Base-by-base conservation (phyloP, 2,797 vertebrate genomes). In the Danionella dracula region DNA sequence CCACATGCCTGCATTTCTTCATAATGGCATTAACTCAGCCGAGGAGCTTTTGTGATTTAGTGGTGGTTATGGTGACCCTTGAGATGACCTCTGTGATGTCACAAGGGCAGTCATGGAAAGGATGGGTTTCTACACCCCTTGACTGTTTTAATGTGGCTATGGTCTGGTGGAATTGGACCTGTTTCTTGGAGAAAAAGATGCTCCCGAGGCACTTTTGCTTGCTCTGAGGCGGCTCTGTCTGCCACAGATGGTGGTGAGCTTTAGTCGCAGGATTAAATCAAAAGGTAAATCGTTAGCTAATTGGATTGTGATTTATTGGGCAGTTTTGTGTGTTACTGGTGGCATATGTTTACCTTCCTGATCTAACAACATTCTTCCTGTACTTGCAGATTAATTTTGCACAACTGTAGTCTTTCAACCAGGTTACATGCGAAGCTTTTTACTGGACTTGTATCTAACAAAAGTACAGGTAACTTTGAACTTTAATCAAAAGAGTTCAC, bases 1-100 rank as follows among this genome's bases (percentile, higher is more conserved):
- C 75, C 49, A 66, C 48, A 76, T 56, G 54, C 50, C 71, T 75
- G 34, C 56, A 37, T 66, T 37, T 78, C 74, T 67, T 69, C 41
- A 74, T 85, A 85, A 85, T 82, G 66, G 68, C 70, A 87, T 86
- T 83, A 85, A 82, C 73, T 79, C 62, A 12, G 58, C 51, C 60
- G 65, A 49, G 41, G 49, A 38, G 51, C 54, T 66, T 76, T 69
- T 60, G 48, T 64, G 77, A 79, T 76, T 84, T 70, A 58, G 64
- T 73, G 51, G 49, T 50, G 74, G 73, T 69, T 68, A 72, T 49
- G 71, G 42, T 76, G 75, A 85, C 75, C 75, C 68, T 21, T 46
- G 17, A 9, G 44, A 15, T 82, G 84, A 87, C 82, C 85, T 73
- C 17, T 32, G 41, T 56, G 60, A 74, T 78, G 67, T 74, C 72